Base-by-base conservation (phyloP, 1,140 invertebrate genomes). In the Drosophila ironensis region DNA sequence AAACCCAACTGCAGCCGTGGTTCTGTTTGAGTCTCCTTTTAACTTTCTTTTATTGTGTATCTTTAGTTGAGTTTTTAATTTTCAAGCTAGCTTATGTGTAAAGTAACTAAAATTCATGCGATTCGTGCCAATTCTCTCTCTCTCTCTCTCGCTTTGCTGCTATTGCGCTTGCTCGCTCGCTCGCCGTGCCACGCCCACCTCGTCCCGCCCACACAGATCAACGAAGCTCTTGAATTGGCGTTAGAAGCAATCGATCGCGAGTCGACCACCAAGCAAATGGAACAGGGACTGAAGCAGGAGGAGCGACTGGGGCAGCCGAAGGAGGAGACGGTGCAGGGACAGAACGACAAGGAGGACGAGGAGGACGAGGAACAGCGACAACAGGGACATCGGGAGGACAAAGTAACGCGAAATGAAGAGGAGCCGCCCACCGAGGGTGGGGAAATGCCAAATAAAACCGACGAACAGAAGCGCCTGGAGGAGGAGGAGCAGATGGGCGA, bases 241-340 rank as follows among this genome's bases (percentile, higher is more conserved):
- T 92, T 93, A 74, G 90, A 92, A 89, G 91, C 92, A 66, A 91
- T 93, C 57, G 92, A 93, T 87, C 91, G 90, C 24, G 92, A 93
- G 80, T 54, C 54, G 45, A 72, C 38, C 33, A 33, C 52, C 40
- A 52, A 52, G 44, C 40, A 30, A 30, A 71, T 73, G 54, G 70
- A 71, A 25, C 68, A 61, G 33, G 25, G n/a, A n/a, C n/a, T n/a
- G n/a, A n/a, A 41, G 28, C 8, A 33, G 47, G 50, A 69, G 37
- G n/a, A 48, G 45, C 5, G 66, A 38, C 16, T 38, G 44, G 24
- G 57, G 33, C n/a, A 35, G 46, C 20, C 44, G 7, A 40, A 50
- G 30, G 11, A 33, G 30, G 33, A 63, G 51, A 7, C 30, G 46
- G 24, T 64, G 8, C 27, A 54, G 9, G n/a, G 22, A 14, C 19